These are phyloP conservation scores for Nephrocerus scutellatus DNA, from an alignment of 2,888 invertebrate genomes.

Conservation along the genomic window DNA sequence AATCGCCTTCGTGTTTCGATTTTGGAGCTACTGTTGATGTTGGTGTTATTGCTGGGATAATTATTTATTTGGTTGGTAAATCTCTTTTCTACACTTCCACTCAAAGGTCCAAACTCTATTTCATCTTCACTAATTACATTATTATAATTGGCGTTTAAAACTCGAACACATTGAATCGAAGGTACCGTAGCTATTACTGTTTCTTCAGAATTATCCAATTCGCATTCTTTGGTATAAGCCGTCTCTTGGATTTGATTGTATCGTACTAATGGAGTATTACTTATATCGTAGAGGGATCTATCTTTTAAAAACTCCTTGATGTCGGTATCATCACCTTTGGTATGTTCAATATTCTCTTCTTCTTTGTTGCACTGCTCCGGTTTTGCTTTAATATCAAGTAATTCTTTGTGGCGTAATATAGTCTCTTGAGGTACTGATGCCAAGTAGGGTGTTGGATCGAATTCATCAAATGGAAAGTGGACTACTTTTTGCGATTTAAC, in stretches of 20 bases:
- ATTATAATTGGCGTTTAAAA: not conserved
- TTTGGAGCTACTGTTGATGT: no score
- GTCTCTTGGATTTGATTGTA: no score
- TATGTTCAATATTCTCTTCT: not conserved
- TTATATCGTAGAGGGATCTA: no score
- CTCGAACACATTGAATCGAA: no score
- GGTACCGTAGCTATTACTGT: no score
- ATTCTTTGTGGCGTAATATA: conserved; percentile 59
- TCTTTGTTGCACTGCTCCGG: conserved; percentile 17
- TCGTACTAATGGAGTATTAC: no score
- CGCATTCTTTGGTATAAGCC: no score
- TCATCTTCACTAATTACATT: conserved; percentile 16
- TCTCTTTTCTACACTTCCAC: conserved; percentile 23
- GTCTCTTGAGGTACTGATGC: conserved; percentile 76
- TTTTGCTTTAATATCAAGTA: conserved; percentile 45
- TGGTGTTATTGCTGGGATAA: conserved; percentile 13
- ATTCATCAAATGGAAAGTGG: conserved; percentile 77
- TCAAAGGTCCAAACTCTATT: conserved; percentile 16
- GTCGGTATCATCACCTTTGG: not conserved
- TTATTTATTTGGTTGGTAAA: no score
- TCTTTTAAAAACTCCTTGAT: not conserved
- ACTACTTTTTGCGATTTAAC: conserved; percentile 91
- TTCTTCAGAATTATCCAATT: no score
- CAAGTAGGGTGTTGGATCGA: conserved; percentile 80
- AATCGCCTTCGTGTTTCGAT: conserved; percentile 51